These are phyloP conservation scores for Dicyrtoma fusca DNA, from an alignment of 2,888 invertebrate species.

Conservation along the genomic window DNA sequence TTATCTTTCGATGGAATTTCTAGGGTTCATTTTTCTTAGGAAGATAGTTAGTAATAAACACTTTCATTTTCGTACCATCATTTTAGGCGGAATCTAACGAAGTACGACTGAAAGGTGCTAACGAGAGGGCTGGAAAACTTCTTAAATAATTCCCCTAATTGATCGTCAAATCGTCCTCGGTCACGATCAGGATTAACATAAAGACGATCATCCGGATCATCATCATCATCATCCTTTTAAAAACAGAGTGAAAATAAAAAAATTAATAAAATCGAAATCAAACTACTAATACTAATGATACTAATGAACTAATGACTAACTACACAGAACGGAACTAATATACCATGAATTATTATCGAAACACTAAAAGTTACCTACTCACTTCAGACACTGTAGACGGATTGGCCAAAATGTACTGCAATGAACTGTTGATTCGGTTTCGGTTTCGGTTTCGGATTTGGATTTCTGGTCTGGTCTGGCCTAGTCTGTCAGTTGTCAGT, in stretches of 20 bases:
- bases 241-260: too few relatives aligned
- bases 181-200: too few relatives aligned
- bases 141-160: conserved; percentile 21
- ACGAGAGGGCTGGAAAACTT: conserved; percentile 38
- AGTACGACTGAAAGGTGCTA: conserved; percentile 35
- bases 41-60: too few relatives aligned
- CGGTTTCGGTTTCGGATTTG: too few relatives aligned
- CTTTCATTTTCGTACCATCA: background rate
- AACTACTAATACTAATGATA: background rate
- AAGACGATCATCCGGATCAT: background rate
- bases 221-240: background rate
- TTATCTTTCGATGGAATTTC: background rate
- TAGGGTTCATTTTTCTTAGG: too few relatives aligned
- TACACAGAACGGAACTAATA: background rate
- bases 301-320: background rate
- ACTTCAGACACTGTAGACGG: too few relatives aligned
- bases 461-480: too few relatives aligned
- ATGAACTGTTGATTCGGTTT: too few relatives aligned
- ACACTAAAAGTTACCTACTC: too few relatives aligned
- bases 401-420: too few relatives aligned
- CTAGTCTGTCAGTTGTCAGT: too few relatives aligned
- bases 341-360: conserved; percentile 3
- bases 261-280: conserved; percentile 5
- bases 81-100: conserved; percentile 38
- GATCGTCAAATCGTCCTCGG: background rate